phyloP scores from a whole-genome alignment of 2,888 invertebrate genomes.

The Hololepta plana region DNA sequence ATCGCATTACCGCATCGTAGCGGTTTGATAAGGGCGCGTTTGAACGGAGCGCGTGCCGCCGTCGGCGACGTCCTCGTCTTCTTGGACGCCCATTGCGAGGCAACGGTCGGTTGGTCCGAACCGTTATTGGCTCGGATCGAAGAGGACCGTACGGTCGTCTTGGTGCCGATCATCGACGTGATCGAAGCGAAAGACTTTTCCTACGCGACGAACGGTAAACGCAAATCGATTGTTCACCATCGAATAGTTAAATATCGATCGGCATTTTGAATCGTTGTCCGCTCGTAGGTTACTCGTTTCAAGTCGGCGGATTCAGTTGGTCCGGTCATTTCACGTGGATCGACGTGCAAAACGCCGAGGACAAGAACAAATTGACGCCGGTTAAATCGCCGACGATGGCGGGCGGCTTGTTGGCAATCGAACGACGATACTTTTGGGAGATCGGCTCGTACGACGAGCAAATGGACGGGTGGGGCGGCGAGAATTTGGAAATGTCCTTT shows the following conservation, averaged over 20 bases:
- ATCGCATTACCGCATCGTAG: conserved; percentile 54
- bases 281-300: conserved; percentile 25
- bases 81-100: conserved; percentile 86
- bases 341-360: conserved; percentile 47
- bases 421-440: conserved; percentile 87
- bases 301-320: conserved; percentile 75
- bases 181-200: conserved; percentile 67
- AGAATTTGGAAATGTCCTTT: conserved; percentile 96
- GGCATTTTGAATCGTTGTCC: background rate
- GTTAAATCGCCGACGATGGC: conserved; percentile 92
- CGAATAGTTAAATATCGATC: too few species aligned
- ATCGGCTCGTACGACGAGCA: conserved; percentile 84
- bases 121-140: conserved; percentile 76
- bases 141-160: conserved; percentile 57
- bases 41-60: conserved; percentile 74
- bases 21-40: conserved; percentile 78
- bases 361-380: conserved; percentile 40
- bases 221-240: conserved; percentile 1
- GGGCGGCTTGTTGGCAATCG: conserved; percentile 92
- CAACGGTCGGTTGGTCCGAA: conserved; percentile 64
- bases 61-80: conserved; percentile 67
- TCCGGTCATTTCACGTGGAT: conserved; percentile 91
- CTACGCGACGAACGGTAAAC: conserved; percentile 44
- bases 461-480: conserved; percentile 97
- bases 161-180: conserved; percentile 91